Conservation (phyloP, 2,888 invertebrate genomes). For the Ophraella communa region DNA sequence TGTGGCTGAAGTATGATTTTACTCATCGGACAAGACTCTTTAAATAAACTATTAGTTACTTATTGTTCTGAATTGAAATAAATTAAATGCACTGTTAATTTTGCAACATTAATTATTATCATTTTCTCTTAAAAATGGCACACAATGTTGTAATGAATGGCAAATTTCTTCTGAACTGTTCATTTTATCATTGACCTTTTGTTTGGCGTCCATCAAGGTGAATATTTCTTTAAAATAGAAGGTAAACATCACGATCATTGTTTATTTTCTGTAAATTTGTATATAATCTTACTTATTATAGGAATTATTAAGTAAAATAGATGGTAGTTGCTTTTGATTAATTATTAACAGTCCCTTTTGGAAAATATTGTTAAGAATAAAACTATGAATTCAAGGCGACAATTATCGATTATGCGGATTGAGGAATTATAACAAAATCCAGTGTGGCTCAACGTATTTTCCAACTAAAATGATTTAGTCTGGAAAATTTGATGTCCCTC, state of each 20-base stretch:
- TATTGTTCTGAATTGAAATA: too few species aligned
- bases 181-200: neutral
- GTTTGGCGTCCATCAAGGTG: neutral
- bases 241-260: neutral
- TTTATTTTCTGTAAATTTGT: too few species aligned
- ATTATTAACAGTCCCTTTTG: too few species aligned
- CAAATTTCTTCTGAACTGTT: neutral
- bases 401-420: neutral
- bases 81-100: too few species aligned
- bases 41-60: too few species aligned
- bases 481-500: constrained; percentile 59
- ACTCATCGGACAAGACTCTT: too few species aligned
- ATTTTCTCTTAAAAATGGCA: neutral
- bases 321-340: too few species aligned
- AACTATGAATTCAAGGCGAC: neutral
- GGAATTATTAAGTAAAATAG: too few species aligned
- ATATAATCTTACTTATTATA: too few species aligned
- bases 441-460: neutral
- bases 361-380: too few species aligned
- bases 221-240: neutral
- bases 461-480: constrained; percentile 52
- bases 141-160: neutral
- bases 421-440: neutral
- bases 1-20: too few species aligned
- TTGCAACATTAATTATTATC: too few species aligned